Evolutionary conservation across 37 sponge, comb jelly and placozoan species (phyloP).

Genomic region (Aplysina aerophoba): DNA sequence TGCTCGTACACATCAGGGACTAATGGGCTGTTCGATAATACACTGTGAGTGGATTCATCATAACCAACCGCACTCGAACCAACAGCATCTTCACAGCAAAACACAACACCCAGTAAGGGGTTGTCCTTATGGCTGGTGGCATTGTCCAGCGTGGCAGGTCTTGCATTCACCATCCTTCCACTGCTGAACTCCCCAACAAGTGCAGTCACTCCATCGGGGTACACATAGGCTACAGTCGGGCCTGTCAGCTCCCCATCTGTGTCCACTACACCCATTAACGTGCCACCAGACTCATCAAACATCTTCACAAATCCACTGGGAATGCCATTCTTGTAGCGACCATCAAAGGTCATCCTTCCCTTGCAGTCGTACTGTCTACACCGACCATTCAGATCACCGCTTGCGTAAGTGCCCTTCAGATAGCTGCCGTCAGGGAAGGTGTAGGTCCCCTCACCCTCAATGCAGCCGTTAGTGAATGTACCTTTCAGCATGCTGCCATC

Average conservation of each 20-base stretch:
- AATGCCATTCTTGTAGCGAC: conserved; percentile 42
- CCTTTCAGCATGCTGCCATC: conserved; percentile 71
- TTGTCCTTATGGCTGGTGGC: background rate
- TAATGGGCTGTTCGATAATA: conserved; percentile 38
- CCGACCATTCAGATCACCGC: conserved; percentile 65
- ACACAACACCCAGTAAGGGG: background rate
- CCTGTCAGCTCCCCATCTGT: conserved; percentile 56
- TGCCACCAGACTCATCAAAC: conserved; percentile 65
- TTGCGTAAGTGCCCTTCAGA: conserved; percentile 45
- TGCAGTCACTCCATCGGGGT: conserved; percentile 61
- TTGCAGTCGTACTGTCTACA: conserved; percentile 43
- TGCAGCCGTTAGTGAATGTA: conserved; percentile 31
- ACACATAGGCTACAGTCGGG: conserved; percentile 58
- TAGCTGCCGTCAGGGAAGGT: conserved; percentile 57
- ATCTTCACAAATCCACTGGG: conserved; percentile 37
- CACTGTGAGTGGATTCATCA: conserved; percentile 48
- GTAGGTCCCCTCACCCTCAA: conserved; percentile 59
- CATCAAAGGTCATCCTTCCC: conserved; percentile 34
- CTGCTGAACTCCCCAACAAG: conserved; percentile 55
- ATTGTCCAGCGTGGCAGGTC: conserved; percentile 25
- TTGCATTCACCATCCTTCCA: conserved; percentile 44
- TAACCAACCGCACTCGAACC: background rate
- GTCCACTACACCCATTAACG: conserved; percentile 52
- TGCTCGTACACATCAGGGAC: conserved; percentile 70
- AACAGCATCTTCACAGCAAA: background rate